Evolutionary conservation across 2,888 invertebrate genomes (phyloP).

Genomic region (Deilephila porcellus): DNA sequence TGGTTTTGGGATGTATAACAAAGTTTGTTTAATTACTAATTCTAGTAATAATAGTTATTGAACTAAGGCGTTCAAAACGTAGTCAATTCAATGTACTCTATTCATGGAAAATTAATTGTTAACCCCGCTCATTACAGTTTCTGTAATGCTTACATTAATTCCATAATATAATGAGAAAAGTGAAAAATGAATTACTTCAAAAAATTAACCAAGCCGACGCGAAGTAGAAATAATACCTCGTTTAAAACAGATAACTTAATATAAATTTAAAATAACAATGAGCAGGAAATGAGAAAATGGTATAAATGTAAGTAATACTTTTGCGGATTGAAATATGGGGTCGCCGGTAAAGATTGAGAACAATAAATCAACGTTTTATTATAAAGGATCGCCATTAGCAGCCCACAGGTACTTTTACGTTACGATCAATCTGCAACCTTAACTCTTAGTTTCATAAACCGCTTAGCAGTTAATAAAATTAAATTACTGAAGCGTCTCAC

Average conservation of each 20-base stretch:
- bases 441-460: not conserved
- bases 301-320: conserved; percentile 19
- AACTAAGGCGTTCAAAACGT: too few species aligned
- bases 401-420: conserved; percentile 1
- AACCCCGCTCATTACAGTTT: not conserved
- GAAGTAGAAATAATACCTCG: conserved; percentile 17
- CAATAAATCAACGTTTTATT: conserved; percentile 18
- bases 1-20: too few species aligned
- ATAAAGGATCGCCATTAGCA: not conserved
- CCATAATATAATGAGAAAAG: not conserved
- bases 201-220: conserved; percentile 23
- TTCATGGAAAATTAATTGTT: too few species aligned
- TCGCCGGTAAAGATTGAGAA: conserved; percentile 17
- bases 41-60: too few species aligned
- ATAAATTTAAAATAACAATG: conserved; percentile 30
- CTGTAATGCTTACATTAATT: not conserved
- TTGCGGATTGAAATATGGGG: conserved; percentile 14
- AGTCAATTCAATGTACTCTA: not conserved
- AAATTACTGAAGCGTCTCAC: not conserved
- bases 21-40: too few species aligned
- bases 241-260: conserved; percentile 22
- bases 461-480: not conserved
- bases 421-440: conserved; percentile 9
- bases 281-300: conserved; percentile 29
- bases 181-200: not conserved